phyloP scores from a whole-genome alignment of 2,113 vertebrate genomes.

The Stegostoma tigrinum region DNA sequence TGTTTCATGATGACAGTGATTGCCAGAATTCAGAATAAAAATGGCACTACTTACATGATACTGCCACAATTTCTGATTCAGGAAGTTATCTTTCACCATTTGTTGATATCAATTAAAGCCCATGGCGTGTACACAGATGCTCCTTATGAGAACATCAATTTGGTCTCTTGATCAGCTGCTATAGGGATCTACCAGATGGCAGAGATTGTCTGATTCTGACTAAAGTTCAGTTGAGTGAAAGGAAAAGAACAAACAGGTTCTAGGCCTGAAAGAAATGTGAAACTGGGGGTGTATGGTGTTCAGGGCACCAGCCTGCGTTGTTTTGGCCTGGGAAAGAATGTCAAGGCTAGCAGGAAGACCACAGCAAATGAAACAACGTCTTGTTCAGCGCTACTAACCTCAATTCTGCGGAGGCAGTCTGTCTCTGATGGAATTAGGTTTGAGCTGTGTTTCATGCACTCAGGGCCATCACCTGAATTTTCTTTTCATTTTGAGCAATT shows the following conservation, averaged over 20 bases:
- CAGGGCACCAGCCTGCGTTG: slow-evolving; percentile 29
- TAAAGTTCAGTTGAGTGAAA: slow-evolving; percentile 25
- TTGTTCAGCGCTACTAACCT: slow-evolving; percentile 31
- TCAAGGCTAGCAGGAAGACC: slow-evolving; percentile 31
- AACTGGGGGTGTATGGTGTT: slow-evolving; percentile 31
- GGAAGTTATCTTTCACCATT: neutral
- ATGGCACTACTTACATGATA: neutral
- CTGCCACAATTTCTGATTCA: neutral
- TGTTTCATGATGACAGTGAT: neutral
- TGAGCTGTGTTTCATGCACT: slow-evolving; percentile 20
- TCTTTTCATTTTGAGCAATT: neutral
- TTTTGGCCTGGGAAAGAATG: slow-evolving; percentile 35
- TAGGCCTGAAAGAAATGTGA: slow-evolving; percentile 30
- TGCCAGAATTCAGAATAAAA: neutral
- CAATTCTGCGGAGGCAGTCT: slow-evolving; percentile 23
- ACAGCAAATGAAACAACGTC: slow-evolving; percentile 33
- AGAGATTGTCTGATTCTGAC: neutral
- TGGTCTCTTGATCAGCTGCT: slow-evolving; percentile 24
- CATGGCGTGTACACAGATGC: neutral
- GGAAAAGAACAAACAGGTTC: slow-evolving; percentile 35
- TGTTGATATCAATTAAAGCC: slow-evolving; percentile 27
- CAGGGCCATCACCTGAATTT: neutral
- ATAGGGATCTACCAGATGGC: slow-evolving; percentile 21
- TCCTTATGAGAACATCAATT: slow-evolving; percentile 20
- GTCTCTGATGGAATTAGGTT: slow-evolving; percentile 28